Evolutionary conservation across 2,888 invertebrate genomes (phyloP), one percentile per base, ranked within the genome.

Genomic region (Gerosis bhagava): DNA sequence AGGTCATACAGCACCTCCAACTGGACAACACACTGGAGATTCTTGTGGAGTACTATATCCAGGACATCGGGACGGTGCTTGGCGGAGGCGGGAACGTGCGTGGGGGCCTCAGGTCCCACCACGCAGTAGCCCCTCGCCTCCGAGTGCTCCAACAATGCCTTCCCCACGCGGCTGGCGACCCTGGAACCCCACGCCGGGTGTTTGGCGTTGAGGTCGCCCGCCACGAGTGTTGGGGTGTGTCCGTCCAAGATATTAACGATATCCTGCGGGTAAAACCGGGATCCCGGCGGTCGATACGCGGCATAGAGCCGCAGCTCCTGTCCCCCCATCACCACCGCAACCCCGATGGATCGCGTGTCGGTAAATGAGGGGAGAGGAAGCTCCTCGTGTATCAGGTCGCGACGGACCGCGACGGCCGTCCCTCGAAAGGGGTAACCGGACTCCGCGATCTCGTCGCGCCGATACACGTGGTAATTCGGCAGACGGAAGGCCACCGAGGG

Each of bases 1-100:
- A 28, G 3, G 3, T 40, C 40, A 7, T 40, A 40, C 5, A 25
- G 7, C 40, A 40, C 28, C 19, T 40, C 40, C 21, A 29, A 19
- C 1, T 13, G 12, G 1, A 40, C 28, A n/a, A 29, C 28, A 3
- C 19, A 29, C 8, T 8, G n/a, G n/a, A 40, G 13, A 2, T 13
- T 8, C 29, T 13, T 29, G 10, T 11, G 11, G n/a, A 21, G 21
- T 2, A 29, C 28, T 1, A 28, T 28, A 12, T 26, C 32, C 10
- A 36, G 25, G 36, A 36, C 32, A 11, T 31, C 16, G 8, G 29
- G 29, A 3, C n/a, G 15, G 29, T 5, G 6, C 15, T 16, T 16
- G 13, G n/a, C 16, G 15, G 16, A 15, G 29, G n/a, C n/a, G n/a
- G 29, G 29, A 8, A 31, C 16, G 11, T 15, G 29, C n/a, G 29